phyloP scores from a whole-genome alignment of 23 tunicate species.

The Ascidia mentula region DNA sequence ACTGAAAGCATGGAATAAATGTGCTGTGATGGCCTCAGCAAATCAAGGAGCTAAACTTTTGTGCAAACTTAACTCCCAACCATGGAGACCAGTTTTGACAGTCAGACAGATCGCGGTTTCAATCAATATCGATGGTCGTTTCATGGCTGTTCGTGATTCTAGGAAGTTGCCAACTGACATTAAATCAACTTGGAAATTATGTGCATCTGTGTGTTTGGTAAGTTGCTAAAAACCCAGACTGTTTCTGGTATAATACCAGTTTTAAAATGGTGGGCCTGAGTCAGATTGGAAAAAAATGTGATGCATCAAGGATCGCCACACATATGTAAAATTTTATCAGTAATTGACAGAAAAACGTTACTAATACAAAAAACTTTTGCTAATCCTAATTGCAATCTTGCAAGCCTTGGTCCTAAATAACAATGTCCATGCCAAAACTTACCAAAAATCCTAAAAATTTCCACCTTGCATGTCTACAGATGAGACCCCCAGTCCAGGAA shows the following conservation, averaged over 20 bases:
- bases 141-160: neutral
- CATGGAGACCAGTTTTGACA: neutral
- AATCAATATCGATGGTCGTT: neutral
- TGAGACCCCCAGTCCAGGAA: conserved; percentile 50
- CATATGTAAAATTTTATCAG: too few relatives aligned
- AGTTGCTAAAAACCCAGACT: neutral
- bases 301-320: too few relatives aligned
- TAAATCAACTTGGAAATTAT: conserved; percentile 39
- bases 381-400: too few relatives aligned
- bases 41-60: neutral
- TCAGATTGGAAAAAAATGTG: too few relatives aligned
- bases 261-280: too few relatives aligned
- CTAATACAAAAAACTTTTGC: too few relatives aligned
- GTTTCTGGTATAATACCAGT: too few relatives aligned
- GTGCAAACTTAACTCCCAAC: neutral
- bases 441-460: neutral
- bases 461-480: conserved; percentile 10
- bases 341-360: too few relatives aligned
- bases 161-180: neutral
- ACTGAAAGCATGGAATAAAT: neutral
- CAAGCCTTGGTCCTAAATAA: too few relatives aligned
- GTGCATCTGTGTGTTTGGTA: conserved; percentile 62
- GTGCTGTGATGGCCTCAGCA: neutral
- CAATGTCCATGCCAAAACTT: too few relatives aligned
- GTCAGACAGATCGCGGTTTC: neutral